phyloP scores from a whole-genome alignment of 1,140 invertebrate species.

The Ceratosolen solmsi region DNA sequence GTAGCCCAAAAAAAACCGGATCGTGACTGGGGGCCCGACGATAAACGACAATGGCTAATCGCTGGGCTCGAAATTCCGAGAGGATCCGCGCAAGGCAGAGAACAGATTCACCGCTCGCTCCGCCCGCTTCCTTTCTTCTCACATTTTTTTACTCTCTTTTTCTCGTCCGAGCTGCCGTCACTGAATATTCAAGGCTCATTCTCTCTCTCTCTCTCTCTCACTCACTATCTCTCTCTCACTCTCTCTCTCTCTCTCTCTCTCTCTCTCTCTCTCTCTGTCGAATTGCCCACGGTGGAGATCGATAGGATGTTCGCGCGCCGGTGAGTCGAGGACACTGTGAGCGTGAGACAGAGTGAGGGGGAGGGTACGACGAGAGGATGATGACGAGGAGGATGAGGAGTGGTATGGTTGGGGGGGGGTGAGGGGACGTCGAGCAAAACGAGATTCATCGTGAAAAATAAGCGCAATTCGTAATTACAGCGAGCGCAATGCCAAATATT shows the following conservation, averaged over 20 bases:
- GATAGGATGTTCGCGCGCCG: constrained; percentile 30
- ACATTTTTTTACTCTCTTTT: not conserved
- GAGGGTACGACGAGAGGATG: not conserved
- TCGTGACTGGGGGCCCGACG: not conserved
- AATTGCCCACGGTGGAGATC: constrained; percentile 19
- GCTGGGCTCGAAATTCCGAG: not conserved
- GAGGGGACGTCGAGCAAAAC: not conserved
- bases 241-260: constrained; percentile 5
- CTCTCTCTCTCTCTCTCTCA: constrained; percentile 1
- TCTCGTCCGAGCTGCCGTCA: not conserved
- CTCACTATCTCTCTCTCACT: not conserved
- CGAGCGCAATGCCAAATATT: not conserved
- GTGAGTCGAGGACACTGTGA: not conserved
- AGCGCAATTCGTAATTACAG: not conserved
- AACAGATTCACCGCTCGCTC: not conserved
- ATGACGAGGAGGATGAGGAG: too few relatives aligned
- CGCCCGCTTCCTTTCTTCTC: not conserved
- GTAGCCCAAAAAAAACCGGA: not conserved
- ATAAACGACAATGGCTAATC: not conserved
- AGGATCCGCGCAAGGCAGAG: not conserved
- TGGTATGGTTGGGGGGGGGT: not conserved
- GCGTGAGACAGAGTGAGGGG: not conserved
- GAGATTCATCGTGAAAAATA: not conserved
- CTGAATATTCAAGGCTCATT: constrained; percentile 31
- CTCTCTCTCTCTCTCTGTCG: not conserved